Conservation (phyloP, 2,888 invertebrate species). For the Spodoptera exigua region DNA sequence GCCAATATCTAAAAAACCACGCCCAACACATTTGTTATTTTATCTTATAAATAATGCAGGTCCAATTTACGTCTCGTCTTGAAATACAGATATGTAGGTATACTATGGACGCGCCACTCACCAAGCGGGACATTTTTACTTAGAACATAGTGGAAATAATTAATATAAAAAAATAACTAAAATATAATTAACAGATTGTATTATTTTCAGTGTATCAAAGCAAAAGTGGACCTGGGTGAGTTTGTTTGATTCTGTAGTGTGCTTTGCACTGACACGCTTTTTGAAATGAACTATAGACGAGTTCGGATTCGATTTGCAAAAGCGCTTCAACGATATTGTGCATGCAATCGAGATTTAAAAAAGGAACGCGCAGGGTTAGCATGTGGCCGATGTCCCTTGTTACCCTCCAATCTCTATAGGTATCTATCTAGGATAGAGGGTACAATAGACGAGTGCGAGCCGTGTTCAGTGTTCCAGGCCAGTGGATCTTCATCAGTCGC, state of each 20-base stretch:
- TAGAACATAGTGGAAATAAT: conserved; percentile 41
- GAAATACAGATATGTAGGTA: not conserved
- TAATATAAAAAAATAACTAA: conserved; percentile 22
- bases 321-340: conserved; percentile 52
- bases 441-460: conserved; percentile 68
- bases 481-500: conserved; percentile 80
- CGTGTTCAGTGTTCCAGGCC: conserved; percentile 86
- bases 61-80: conserved; percentile 7
- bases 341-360: conserved; percentile 57
- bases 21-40: conserved; percentile 1
- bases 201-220: conserved; percentile 87
- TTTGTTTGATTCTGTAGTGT: conserved; percentile 70
- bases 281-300: conserved; percentile 28
- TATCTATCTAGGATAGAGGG: conserved; percentile 62
- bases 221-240: conserved; percentile 85
- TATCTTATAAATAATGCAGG: conserved; percentile 9
- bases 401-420: conserved; percentile 60
- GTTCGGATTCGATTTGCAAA: conserved; percentile 28
- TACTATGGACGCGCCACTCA: conserved; percentile 28
- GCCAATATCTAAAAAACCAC: conserved; percentile 3
- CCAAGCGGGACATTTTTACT: conserved; percentile 55
- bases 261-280: conserved; percentile 70
- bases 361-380: conserved; percentile 46
- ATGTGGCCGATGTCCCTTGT: conserved; percentile 48
- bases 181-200: conserved; percentile 66